Base-by-base conservation (phyloP, 2,113 vertebrate species). In the Sphaerodactylus townsendi region DNA sequence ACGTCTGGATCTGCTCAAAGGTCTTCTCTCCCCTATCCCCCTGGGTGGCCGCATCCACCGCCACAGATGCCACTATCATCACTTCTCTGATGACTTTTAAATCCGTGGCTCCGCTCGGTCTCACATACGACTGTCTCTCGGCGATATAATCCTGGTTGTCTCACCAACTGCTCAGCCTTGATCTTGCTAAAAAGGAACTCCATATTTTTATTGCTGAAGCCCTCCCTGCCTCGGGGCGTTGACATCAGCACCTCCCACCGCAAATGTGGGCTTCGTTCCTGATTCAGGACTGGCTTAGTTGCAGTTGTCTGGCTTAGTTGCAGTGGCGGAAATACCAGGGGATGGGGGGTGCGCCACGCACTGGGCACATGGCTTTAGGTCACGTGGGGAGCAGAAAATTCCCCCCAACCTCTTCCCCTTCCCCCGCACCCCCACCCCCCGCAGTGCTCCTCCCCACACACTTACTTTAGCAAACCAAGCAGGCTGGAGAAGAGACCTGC, bases 51-150 rank as follows among this genome's bases (percentile, higher is more conserved):
- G 84, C 89, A 83, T 93, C 86, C 89, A 84, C 85, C 86, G 88
- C 88, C 86, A 86, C 0, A 65, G 87, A 88, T 85, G 90, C 81
- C 85, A 79, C 89, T 90, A 83, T 93, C 87, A 74, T 91, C 64
- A 86, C 65, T 83, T 81, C 90, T 88, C 87, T 91, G 90, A 59
- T 93, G 92, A 91, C 79, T 92, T 89, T 90, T 94, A 92, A 92
- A 83, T 66, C 84, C 64, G 82, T 73, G 87, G 89, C 90, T 90
- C 82, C 70, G 39, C 89, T 89, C 87, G 0, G 0, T 90, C 86
- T 92, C 79, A 21, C 92, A 91, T 93, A 88, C 91, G 86, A 66
- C 89, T 90, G 85, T 77, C 69, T 92, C 15, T 41, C 79, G 90
- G 88, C 92, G 89, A 88, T 59, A 48, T 89, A 92, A 88, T 90